phyloP scores from a whole-genome alignment of 2,888 invertebrate species.

The Gibbula magus region DNA sequence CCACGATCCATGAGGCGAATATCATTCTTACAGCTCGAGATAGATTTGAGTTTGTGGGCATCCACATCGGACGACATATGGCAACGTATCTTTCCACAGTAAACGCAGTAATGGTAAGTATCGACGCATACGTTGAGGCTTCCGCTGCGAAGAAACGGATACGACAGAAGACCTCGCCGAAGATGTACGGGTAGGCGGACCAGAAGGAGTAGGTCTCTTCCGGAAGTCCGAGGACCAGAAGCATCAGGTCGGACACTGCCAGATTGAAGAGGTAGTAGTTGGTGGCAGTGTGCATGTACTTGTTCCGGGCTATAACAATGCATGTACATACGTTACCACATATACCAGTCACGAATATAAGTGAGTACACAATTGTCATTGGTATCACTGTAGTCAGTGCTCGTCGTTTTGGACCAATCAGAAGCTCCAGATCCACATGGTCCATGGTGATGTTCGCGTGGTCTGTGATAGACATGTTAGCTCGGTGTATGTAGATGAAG shows the following conservation, averaged over 20 bases:
- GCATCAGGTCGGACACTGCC: constrained; percentile 87
- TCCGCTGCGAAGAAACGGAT: constrained; percentile 87
- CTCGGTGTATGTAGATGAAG: too few species aligned
- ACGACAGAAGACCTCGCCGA: constrained; percentile 87
- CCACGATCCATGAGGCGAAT: constrained; percentile 86
- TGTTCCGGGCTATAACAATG: constrained; percentile 63
- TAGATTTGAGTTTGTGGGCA: constrained; percentile 83
- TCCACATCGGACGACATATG: constrained; percentile 89
- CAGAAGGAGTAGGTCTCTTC: constrained; percentile 82
- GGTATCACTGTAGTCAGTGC: constrained; percentile 53
- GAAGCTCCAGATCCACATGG: constrained; percentile 38
- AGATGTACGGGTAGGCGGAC: constrained; percentile 76
- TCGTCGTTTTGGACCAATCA: constrained; percentile 53
- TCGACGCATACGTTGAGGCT: constrained; percentile 83
- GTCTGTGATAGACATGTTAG: neutral
- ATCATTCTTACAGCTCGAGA: constrained; percentile 89
- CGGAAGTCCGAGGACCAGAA: constrained; percentile 87
- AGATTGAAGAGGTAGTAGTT: constrained; percentile 92
- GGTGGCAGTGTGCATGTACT: constrained; percentile 69
- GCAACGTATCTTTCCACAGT: constrained; percentile 91
- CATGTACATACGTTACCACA: constrained; percentile 68
- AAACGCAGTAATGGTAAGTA: constrained; percentile 87
- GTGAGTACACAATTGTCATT: constrained; percentile 61
- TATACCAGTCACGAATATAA: constrained; percentile 66
- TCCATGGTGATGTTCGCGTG: neutral